These are phyloP conservation scores for Philereme vetulata DNA, from an alignment of 2,888 invertebrate genomes.

Conservation along the genomic window DNA sequence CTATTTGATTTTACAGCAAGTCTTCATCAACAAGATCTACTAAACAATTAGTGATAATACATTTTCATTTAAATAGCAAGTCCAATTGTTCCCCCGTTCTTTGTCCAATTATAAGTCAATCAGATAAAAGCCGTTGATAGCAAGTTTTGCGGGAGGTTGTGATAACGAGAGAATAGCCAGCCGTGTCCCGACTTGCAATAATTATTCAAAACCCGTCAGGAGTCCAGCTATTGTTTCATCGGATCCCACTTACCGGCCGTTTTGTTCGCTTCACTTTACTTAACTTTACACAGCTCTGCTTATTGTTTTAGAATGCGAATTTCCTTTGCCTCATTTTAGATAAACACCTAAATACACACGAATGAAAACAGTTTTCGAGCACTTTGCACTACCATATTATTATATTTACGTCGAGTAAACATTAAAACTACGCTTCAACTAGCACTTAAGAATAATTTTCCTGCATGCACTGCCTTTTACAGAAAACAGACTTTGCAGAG, in stretches of 20 bases:
- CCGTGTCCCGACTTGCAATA: slow-evolving; percentile 43
- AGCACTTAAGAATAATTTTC: slow-evolving; percentile 16
- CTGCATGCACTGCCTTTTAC: slow-evolving; percentile 7
- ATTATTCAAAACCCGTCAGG: slow-evolving; percentile 52
- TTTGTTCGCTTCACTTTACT: too few species aligned
- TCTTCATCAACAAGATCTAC: background rate
- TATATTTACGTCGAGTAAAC: slow-evolving; percentile 13
- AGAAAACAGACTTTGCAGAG: slow-evolving; percentile 23
- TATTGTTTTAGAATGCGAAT: slow-evolving; percentile 40
- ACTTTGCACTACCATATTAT: slow-evolving; percentile 19
- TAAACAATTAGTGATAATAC: slow-evolving; percentile 31
- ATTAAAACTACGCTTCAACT: slow-evolving; percentile 9
- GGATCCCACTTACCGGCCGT: slow-evolving; percentile 44
- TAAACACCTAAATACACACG: slow-evolving; percentile 34
- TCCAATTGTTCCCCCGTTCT: slow-evolving; percentile 36
- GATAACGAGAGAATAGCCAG: slow-evolving; percentile 43
- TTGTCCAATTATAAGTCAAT: slow-evolving; percentile 39
- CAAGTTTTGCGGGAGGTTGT: slow-evolving; percentile 37
- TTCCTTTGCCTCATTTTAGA: slow-evolving; percentile 36
- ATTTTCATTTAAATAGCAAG: slow-evolving; percentile 29
- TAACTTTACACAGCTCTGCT: slow-evolving; percentile 41
- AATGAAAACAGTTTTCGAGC: slow-evolving; percentile 21
- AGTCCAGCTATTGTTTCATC: slow-evolving; percentile 50
- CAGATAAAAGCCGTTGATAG: slow-evolving; percentile 36
- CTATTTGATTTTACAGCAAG: background rate